Evolutionary conservation across 1,140 invertebrate species (phyloP).

Genomic region (Zaprionus inermis): DNA sequence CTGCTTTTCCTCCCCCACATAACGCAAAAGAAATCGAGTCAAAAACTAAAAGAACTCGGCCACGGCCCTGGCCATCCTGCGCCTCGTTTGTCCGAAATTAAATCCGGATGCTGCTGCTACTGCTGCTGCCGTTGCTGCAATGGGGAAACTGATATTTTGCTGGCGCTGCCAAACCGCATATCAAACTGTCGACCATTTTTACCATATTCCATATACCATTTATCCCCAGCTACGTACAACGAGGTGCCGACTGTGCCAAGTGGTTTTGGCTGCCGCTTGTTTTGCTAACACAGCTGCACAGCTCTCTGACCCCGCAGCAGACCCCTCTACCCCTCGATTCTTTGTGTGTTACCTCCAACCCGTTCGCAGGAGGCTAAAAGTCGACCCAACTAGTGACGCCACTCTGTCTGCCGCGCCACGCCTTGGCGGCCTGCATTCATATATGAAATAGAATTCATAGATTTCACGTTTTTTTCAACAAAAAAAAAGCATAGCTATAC

Average conservation of each 20-base stretch:
- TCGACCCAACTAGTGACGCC: conserved; percentile 68
- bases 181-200: conserved; percentile 82
- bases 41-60: conserved; percentile 45
- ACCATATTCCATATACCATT: conserved; percentile 48
- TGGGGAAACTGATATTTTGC: conserved; percentile 77
- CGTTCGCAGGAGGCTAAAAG: conserved; percentile 5
- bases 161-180: conserved; percentile 79
- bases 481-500: conserved; percentile 14
- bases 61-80: conserved; percentile 33
- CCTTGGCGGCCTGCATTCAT: conserved; percentile 71
- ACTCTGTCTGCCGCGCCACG: conserved; percentile 77
- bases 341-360: background rate
- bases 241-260: conserved; percentile 75
- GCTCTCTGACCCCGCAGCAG: conserved; percentile 2
- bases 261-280: conserved; percentile 79
- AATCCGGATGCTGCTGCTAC: conserved; percentile 57
- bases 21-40: conserved; percentile 14
- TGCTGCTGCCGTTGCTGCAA: conserved; percentile 39
- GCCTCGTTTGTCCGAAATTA: conserved; percentile 54
- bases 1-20: background rate
- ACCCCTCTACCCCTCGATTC: background rate
- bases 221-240: conserved; percentile 46
- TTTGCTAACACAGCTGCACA: conserved; percentile 66
- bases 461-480: conserved; percentile 56
- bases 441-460: conserved; percentile 68